Base-by-base conservation (phyloP, 1,140 invertebrate genomes). In the Plectrocnemia conspersa region DNA sequence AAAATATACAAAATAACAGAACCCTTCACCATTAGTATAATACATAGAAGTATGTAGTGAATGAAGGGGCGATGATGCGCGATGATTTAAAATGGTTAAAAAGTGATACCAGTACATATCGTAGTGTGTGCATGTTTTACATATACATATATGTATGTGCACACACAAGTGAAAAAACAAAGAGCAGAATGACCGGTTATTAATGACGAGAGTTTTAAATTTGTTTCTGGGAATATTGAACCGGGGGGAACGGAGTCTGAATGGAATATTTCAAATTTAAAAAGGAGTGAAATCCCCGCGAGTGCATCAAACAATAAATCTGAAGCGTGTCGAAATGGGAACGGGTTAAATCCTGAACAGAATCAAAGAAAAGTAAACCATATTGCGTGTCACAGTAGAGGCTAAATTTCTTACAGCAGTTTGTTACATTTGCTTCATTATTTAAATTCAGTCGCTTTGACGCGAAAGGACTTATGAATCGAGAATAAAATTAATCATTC, bases 231-330 rank as follows among this genome's bases (percentile, higher is more conserved):
- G 35, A 16, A 38, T 16, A 16, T 16, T 16, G 35, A 7, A 38
- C 35, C 35, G 35, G 5, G 35, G 7, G 13, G 18, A 15, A 21
- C 11, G 10, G 29, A 52, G 40, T 46, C 23, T 19, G 41, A 18
- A 52, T 23, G 13, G 49, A 38, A 52, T 52, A 52, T 38, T 52
- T 52, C 49, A 52, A 40, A 52, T 52, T 52, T 41, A 24, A 52
- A n/a, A n/a, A 52, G 33, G 49, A 52, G 49, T 52, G 38, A 52
- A 52, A 40, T 40, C 40, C 49, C 29, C 27, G 23, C 27, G 49
- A 40, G 49, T 52, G 49, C 49, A 52, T 52, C 40, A 52, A 52
- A 52, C 36, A 52, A 52, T 52, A 52, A 52, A 52, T 52, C 23
- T 52, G 49, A 52, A 38, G 6, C 15, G 41, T 7, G 9, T 13